phyloP scores from a whole-genome alignment of 2,113 vertebrate species.

The Erythrocebus patas region DNA sequence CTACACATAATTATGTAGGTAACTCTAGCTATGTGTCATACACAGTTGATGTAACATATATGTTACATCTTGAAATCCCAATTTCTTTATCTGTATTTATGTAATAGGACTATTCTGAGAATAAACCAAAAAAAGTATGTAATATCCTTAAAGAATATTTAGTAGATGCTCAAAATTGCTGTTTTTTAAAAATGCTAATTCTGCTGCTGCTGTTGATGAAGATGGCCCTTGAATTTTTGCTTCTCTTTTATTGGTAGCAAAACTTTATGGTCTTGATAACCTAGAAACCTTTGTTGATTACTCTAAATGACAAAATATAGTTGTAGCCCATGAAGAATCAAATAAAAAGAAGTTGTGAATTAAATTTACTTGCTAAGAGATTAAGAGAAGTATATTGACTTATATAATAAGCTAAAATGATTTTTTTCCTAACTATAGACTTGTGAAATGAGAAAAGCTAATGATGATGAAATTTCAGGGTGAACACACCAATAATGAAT shows the following conservation, averaged over 20 bases:
- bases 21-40: background rate
- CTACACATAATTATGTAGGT: background rate
- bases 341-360: background rate
- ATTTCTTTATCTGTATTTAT: background rate
- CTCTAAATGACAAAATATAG: background rate
- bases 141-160: background rate
- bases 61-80: background rate
- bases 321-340: background rate
- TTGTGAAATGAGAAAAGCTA: too few species aligned
- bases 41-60: background rate
- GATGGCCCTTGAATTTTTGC: background rate
- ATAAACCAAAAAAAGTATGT: background rate
- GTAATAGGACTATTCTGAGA: background rate
- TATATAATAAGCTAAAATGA: too few species aligned
- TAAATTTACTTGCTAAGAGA: background rate
- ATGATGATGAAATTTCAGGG: too few species aligned
- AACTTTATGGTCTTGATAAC: background rate
- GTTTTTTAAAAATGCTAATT: background rate
- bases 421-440: too few species aligned
- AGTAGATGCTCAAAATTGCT: background rate
- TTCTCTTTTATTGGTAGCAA: background rate
- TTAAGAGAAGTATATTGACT: too few species aligned
- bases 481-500: background rate
- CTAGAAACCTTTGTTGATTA: background rate
- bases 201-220: background rate